Evolutionary conservation across 2,797 vertebrate species (phyloP), one percentile per base, ranked within the genome.

Genomic region (Mus spretus): DNA sequence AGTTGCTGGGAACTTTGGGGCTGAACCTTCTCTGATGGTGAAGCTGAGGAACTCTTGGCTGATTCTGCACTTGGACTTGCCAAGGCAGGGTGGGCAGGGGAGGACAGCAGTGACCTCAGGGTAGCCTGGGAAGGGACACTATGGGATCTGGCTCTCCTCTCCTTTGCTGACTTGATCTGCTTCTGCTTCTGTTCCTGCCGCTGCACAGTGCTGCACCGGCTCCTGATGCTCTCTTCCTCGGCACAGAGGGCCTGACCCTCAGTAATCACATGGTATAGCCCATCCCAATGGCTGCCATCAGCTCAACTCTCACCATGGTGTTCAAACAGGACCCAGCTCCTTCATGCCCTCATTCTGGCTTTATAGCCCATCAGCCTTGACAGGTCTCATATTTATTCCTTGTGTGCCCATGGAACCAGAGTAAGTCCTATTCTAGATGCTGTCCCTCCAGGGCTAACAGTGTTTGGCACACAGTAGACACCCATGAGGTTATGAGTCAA

Each of bases 111-210:
- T 59, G 63, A 24, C 3, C 17, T 20, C 50, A 19, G 13, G 85
- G 53, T 3, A 0, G 72, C 67, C 10, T 17, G 10, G 0, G 37
- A 14, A 4, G 3, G 70, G 65, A 2, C 0, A 0, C 1, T 0
- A 0, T 0, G 24, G 15, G 31, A 50, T 24, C 5, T 2, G 47
- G 20, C 3, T 0, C 0, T 4, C 20, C 15, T n/a, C 11, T 22
- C 67, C 44, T 8, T 8, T 17, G 81, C 15, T 20, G 77, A 40
- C 37, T 26, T 50, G 24, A 22, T 6, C 34, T 26, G 14, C 72
- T 44, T 59, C 26, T 1, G 44, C 61, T 47, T 11, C 13, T 63
- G 50, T 31, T 44, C 82, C 72, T 28, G 17, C 11, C 63, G 9
- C 53, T 9, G 22, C 40, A 26, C 31, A 2, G 0, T 1, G 40